These are phyloP conservation scores for Drosophila yakuba DNA, from an alignment of 1,140 invertebrate species.

Conservation along the genomic window DNA sequence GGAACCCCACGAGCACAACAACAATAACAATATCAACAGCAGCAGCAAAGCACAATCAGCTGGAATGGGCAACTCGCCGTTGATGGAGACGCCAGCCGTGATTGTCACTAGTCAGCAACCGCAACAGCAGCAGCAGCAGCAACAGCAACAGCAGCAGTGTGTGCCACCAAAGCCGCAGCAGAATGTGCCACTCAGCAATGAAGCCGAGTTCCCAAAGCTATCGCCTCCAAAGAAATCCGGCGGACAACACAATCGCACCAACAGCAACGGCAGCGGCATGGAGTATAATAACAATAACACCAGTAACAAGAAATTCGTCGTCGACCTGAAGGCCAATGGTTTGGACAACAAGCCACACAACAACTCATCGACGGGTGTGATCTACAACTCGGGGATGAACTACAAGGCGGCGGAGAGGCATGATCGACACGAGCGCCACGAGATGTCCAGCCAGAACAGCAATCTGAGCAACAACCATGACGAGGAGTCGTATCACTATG, in stretches of 20 bases:
- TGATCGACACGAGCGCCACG: conserved; percentile 77
- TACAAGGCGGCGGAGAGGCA: conserved; percentile 75
- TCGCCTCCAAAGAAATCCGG: conserved; percentile 82
- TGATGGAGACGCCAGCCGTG: conserved; percentile 84
- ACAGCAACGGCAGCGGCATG: conserved; percentile 71
- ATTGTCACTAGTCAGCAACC: conserved; percentile 84
- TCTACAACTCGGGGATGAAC: conserved; percentile 82
- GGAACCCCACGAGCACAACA: conserved; percentile 64
- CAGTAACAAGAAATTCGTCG: conserved; percentile 63
- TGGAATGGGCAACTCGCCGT: conserved; percentile 82
- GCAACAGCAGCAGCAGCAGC: conserved; percentile 60
- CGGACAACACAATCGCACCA: conserved; percentile 68
- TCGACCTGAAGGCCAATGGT: conserved; percentile 64
- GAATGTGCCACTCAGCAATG: conserved; percentile 77
- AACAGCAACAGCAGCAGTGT: conserved; percentile 58
- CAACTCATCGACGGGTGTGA: conserved; percentile 42
- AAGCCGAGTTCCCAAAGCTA: conserved; percentile 82
- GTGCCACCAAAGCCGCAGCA: conserved; percentile 45
- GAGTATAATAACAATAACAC: conserved; percentile 65
- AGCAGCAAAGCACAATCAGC: conserved; percentile 78
- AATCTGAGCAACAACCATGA: conserved; percentile 72
- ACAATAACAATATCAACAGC: conserved; percentile 37
- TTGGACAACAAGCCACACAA: conserved; percentile 60
- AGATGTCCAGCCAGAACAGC: conserved; percentile 82
- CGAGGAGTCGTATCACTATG: conserved; percentile 70